These are phyloP conservation scores for Coleophora flavipennella DNA, from an alignment of 2,888 invertebrate species.

Conservation along the genomic window DNA sequence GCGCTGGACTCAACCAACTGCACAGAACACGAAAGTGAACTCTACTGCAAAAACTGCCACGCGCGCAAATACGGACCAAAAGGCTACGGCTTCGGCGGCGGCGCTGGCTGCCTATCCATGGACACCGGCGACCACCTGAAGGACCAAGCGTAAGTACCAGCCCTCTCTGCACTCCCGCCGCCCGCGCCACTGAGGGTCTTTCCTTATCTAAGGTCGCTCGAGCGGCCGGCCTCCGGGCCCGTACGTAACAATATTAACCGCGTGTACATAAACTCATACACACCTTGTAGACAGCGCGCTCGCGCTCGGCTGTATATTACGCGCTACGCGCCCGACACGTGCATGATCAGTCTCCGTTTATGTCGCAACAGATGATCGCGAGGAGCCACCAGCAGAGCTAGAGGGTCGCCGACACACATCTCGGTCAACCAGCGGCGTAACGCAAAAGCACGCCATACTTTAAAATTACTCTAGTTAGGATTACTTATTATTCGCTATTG, in stretches of 20 bases:
- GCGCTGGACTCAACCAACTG: constrained; percentile 98
- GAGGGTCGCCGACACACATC: constrained; percentile 62
- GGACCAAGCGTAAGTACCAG: constrained; percentile 79
- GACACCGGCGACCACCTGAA: constrained; percentile 93
- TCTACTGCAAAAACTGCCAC: constrained; percentile 98
- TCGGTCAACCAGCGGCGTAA: constrained; percentile 63
- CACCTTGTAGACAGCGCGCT: constrained; percentile 39
- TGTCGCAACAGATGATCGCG: constrained; percentile 70
- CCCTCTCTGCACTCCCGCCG: constrained; percentile 56
- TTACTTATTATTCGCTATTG: constrained; percentile 71
- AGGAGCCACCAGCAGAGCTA: constrained; percentile 61
- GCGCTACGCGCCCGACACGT: constrained; percentile 64
- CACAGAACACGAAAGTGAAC: constrained; percentile 96
- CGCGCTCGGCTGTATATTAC: constrained; percentile 70
- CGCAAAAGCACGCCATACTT: constrained; percentile 65
- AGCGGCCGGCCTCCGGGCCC: constrained; percentile 61
- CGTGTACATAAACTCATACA: constrained; percentile 69
- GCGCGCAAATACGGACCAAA: constrained; percentile 98
- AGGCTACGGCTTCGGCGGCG: constrained; percentile 98
- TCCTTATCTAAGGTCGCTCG: constrained; percentile 69
- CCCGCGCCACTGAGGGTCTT: constrained; percentile 72
- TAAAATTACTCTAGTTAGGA: constrained; percentile 66
- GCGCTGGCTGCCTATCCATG: constrained; percentile 97
- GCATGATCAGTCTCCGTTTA: constrained; percentile 73
- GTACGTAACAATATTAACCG: constrained; percentile 71